Evolutionary conservation across 2,113 vertebrate species (phyloP).

Genomic region (Lophochroa leadbeateri): DNA sequence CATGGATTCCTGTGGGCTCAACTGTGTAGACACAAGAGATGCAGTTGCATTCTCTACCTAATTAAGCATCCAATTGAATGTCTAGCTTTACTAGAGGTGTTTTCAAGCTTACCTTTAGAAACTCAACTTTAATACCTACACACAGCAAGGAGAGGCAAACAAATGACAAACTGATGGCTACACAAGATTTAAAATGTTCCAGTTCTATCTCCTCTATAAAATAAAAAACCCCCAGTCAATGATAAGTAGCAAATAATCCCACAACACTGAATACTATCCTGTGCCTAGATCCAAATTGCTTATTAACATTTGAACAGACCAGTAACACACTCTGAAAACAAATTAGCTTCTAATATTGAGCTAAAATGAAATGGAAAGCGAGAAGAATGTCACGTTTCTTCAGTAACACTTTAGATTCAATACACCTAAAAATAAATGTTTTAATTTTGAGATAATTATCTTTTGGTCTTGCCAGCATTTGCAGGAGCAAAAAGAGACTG

Average conservation of each 20-base stretch:
- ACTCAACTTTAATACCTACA: neutral
- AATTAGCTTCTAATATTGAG: neutral
- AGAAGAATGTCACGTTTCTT: neutral
- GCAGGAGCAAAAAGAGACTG: neutral
- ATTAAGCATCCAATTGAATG: neutral
- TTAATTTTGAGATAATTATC: neutral
- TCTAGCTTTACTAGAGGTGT: neutral
- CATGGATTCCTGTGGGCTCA: neutral
- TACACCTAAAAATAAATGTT: neutral
- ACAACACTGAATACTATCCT: neutral
- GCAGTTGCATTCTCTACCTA: slow-evolving; percentile 18
- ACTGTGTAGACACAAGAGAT: neutral
- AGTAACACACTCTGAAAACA: neutral
- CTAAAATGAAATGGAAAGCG: neutral
- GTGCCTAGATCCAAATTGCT: neutral
- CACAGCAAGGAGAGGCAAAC: neutral
- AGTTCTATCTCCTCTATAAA: neutral
- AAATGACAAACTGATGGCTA: neutral
- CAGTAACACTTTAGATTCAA: neutral
- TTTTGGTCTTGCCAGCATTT: neutral
- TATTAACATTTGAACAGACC: neutral
- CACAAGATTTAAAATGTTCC: neutral
- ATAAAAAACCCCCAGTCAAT: neutral
- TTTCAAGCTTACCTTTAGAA: neutral
- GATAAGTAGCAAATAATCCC: neutral